These are phyloP conservation scores for Macrosiphum euphorbiae DNA, from an alignment of 2,888 invertebrate genomes.

Conservation along the genomic window DNA sequence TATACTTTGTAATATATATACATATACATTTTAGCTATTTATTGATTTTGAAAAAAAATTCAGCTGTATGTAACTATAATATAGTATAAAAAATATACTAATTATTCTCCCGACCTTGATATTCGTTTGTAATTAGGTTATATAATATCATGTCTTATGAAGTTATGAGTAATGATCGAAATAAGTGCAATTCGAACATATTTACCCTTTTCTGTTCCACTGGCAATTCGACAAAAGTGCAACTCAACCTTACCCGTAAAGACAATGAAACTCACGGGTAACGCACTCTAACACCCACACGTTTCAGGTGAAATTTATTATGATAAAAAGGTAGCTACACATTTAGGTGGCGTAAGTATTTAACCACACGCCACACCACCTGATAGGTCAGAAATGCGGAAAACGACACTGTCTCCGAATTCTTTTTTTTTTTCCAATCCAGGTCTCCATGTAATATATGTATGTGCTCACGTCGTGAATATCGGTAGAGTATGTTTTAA, in stretches of 20 bases:
- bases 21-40: neutral
- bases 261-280: neutral
- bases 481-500: neutral
- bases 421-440: neutral
- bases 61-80: neutral
- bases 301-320: neutral
- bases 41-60: neutral
- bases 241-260: neutral
- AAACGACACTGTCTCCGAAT: neutral
- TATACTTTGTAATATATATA: neutral
- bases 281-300: neutral
- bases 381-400: neutral
- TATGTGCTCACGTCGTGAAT: neutral
- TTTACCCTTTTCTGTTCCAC: too few species aligned
- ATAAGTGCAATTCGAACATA: neutral
- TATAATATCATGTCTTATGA: too few species aligned
- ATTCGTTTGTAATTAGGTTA: neutral
- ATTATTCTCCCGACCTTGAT: neutral
- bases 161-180: neutral
- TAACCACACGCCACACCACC: neutral
- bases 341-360: neutral
- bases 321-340: neutral
- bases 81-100: neutral
- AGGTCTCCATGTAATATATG: too few species aligned
- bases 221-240: neutral